Percentiles rank a stretch among this genome's conserved stretches.
Conservation (phyloP, 2,113 vertebrate genomes). For the Marcusenius ussheri region DNA sequence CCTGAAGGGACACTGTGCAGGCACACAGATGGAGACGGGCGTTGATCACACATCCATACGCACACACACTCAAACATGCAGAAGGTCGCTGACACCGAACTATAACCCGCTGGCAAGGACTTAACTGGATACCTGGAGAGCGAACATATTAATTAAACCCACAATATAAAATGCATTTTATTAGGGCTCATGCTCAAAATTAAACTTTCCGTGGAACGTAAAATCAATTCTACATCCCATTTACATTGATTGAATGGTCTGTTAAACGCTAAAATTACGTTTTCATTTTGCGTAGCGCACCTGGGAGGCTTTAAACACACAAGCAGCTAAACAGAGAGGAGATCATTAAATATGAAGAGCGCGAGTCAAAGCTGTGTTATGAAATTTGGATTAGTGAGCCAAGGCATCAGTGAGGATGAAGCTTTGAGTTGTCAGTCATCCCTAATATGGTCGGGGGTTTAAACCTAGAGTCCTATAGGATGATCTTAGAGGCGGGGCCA, state of each 20-base stretch:
- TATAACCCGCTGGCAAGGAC: not conserved
- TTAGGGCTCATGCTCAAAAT: not conserved
- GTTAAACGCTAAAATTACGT: not conserved
- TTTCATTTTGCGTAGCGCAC: not conserved
- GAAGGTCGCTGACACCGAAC: not conserved
- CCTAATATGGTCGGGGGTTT: not conserved
- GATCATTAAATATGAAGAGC: not conserved
- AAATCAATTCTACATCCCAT: not conserved
- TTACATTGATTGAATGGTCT: not conserved
- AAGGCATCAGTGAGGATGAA: not conserved
- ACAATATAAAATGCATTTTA: not conserved
- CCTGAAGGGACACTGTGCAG: conserved; percentile 76
- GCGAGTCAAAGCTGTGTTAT: not conserved
- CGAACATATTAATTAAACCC: not conserved
- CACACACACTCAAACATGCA: not conserved
- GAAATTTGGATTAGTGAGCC: not conserved
- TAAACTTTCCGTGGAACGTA: not conserved
- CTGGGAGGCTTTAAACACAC: not conserved
- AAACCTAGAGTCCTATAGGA: not conserved
- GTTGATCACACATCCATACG: not conserved
- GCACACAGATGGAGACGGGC: not conserved
- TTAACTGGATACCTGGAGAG: not conserved
- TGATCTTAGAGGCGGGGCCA: not conserved
- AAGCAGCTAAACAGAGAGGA: not conserved
- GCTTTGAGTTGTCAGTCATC: not conserved